Percentiles rank a stretch among this genome's conserved stretches.
Conservation (phyloP, 2,888 invertebrate genomes). For the Nomada ruficornis region DNA sequence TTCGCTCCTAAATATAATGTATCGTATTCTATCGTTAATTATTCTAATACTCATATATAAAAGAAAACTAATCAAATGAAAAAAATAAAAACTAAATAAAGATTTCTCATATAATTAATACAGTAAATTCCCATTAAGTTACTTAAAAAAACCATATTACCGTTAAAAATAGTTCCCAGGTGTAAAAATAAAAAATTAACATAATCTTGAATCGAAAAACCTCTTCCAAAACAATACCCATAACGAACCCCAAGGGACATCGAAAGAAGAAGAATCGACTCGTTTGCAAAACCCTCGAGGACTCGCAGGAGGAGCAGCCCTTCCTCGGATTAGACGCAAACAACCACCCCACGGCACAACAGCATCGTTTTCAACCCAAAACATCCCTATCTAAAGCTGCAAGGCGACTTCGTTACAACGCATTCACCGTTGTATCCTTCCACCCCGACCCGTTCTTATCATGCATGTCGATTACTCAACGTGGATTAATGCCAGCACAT, state of each 20-base stretch:
- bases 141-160: too few relatives aligned
- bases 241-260: neutral
- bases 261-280: slow-evolving; percentile 16
- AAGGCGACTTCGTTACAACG: slow-evolving; percentile 30
- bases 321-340: neutral
- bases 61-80: too few relatives aligned
- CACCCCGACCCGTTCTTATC: neutral
- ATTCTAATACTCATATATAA: too few relatives aligned
- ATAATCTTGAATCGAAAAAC: neutral
- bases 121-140: too few relatives aligned
- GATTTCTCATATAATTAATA: too few relatives aligned
- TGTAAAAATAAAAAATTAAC: neutral
- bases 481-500: slow-evolving; percentile 54
- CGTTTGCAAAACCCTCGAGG: slow-evolving; percentile 13
- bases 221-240: neutral
- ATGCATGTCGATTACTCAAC: slow-evolving; percentile 26
- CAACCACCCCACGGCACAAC: neutral
- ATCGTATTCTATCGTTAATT: too few relatives aligned
- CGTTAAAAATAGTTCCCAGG: too few relatives aligned
- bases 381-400: neutral
- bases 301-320: neutral
- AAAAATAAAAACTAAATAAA: too few relatives aligned
- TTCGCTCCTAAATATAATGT: too few relatives aligned
- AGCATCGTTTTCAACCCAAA: neutral
- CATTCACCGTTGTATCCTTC: slow-evolving; percentile 3